Evolutionary conservation across 2,797 vertebrate species (phyloP).

Genomic region (Pelodytes ibericus): DNA sequence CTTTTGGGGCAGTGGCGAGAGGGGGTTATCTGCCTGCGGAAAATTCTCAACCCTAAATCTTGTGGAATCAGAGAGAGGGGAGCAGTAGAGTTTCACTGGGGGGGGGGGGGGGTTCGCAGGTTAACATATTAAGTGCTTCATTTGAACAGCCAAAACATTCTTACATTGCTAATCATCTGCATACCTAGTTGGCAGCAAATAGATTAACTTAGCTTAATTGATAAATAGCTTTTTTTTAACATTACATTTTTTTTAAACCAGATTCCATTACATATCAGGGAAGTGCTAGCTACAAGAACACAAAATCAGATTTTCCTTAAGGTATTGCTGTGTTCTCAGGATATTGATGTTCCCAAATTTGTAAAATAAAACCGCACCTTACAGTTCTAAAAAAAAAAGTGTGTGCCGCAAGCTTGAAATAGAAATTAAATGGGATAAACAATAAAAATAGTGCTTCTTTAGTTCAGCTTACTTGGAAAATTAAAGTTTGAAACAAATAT

Average conservation of each 20-base stretch:
- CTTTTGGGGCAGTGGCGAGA: not conserved
- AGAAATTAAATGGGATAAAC: slow-evolving; percentile 11
- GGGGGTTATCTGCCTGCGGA: slow-evolving; percentile 43
- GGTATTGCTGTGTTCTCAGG: not conserved
- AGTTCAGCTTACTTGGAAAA: slow-evolving; percentile 30
- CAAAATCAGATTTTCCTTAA: not conserved
- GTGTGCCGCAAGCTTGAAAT: slow-evolving; percentile 1
- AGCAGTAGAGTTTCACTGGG: not conserved
- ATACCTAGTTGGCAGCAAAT: not conserved
- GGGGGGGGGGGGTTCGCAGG: too few species aligned
- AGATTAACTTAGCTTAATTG: not conserved
- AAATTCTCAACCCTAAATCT: slow-evolving; percentile 35
- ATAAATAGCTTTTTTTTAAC: not conserved
- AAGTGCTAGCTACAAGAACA: slow-evolving; percentile 24
- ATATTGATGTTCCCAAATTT: slow-evolving; percentile 1
- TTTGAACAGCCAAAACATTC: slow-evolving; percentile 19
- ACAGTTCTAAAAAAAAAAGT: not conserved
- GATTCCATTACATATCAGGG: slow-evolving; percentile 16
- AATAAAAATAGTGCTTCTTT: slow-evolving; percentile 41
- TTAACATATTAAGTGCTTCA: slow-evolving; percentile 38
- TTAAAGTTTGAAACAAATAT: slow-evolving; percentile 38
- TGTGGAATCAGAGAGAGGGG: not conserved
- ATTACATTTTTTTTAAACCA: not conserved
- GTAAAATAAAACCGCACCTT: slow-evolving; percentile 5
- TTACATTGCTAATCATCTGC: slow-evolving; percentile 1